A percentile compares a stretch with the other conserved stretches of the same genome.
phyloP scores from a whole-genome alignment of 2,888 invertebrate species.

The Orchesellides sinensis region DNA sequence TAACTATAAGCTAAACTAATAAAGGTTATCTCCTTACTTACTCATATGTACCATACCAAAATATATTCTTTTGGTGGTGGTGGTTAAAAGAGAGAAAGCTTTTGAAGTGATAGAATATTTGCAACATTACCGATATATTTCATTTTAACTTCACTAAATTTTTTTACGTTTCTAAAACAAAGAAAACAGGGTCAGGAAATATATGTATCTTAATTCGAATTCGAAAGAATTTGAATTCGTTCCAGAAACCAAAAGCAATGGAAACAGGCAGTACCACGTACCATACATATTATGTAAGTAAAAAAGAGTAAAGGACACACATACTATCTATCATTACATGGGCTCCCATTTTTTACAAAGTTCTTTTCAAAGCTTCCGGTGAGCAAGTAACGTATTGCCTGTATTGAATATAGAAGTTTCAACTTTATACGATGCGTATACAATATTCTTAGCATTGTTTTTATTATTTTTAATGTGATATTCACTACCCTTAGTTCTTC shows the following conservation, averaged over 20 bases:
- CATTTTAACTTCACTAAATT: not conserved
- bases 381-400: not conserved
- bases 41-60: too few relatives aligned
- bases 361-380: conserved; percentile 40
- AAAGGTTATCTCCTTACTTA: conserved; percentile 16
- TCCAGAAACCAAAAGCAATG: conserved; percentile 29
- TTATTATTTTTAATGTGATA: too few relatives aligned
- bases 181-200: conserved; percentile 42
- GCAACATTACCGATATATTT: not conserved
- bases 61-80: too few relatives aligned
- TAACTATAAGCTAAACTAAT: conserved; percentile 24
- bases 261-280: too few relatives aligned
- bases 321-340: conserved; percentile 32
- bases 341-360: conserved; percentile 13
- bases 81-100: not conserved
- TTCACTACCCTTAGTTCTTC: not conserved
- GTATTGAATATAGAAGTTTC: too few relatives aligned
- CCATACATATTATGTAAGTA: too few relatives aligned
- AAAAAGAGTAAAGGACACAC: conserved; percentile 10
- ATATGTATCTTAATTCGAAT: conserved; percentile 20
- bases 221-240: conserved; percentile 39
- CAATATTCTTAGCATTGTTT: too few relatives aligned
- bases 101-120: not conserved
- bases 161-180: not conserved
- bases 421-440: too few relatives aligned